These are phyloP conservation scores for Syngnathus typhle DNA, from an alignment of 2,113 vertebrate genomes.

Conservation along the genomic window DNA sequence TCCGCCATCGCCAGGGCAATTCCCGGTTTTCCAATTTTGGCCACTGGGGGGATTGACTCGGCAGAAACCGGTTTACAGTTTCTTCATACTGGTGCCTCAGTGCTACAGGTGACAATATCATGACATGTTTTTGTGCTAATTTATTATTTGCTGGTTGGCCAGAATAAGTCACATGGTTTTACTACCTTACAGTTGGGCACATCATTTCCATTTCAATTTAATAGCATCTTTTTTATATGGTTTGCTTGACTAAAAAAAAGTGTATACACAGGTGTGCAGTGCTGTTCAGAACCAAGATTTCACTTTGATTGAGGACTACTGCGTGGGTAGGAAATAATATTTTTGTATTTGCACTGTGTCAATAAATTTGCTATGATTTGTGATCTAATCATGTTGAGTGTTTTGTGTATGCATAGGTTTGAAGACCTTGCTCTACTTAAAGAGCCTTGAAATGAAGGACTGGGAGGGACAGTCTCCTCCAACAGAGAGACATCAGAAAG, in stretches of 20 bases:
- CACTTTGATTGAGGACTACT: conserved; percentile 91
- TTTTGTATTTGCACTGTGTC: neutral
- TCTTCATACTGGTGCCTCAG: conserved; percentile 85
- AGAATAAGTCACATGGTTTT: neutral
- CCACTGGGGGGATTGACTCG: conserved; percentile 93
- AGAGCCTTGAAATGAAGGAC: conserved; percentile 78
- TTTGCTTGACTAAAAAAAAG: neutral
- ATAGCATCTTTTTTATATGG: neutral
- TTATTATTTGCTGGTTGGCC: neutral
- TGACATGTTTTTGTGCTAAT: neutral
- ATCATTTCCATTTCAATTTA: neutral
- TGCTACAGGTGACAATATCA: conserved; percentile 78
- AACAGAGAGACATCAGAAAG: conserved; percentile 80
- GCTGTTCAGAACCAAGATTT: conserved; percentile 96
- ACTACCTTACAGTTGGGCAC: neutral
- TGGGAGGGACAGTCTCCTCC: conserved; percentile 89
- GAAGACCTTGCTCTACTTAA: conserved; percentile 81
- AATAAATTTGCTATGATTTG: neutral
- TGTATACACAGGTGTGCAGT: conserved; percentile 80
- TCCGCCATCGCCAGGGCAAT: conserved; percentile 79
- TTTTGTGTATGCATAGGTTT: conserved; percentile 63
- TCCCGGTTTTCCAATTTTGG: conserved; percentile 85
- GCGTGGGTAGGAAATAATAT: conserved; percentile 67
- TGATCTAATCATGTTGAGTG: neutral
- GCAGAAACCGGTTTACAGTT: conserved; percentile 89